Base-by-base conservation (phyloP, 2,888 invertebrate genomes). In the Apamea epomidion region DNA sequence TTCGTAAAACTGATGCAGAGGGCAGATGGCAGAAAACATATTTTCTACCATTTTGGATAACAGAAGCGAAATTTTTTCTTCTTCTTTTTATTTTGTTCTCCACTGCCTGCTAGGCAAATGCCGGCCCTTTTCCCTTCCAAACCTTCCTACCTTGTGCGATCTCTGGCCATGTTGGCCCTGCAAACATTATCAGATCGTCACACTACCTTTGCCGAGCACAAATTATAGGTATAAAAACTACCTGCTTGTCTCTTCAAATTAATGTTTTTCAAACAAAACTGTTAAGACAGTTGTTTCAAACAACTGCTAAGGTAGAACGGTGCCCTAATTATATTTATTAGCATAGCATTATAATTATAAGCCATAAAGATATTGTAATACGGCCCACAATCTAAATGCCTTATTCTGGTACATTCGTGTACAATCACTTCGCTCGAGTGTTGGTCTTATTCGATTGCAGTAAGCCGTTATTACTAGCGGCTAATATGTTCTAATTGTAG, bases 391-490 rank as follows among this genome's bases (percentile, higher is more conserved):
- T 77, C 16, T 37, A 37, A 64, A 58, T 65, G 60, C 4, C 18
- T 72, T 32, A 74, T 74, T 82, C 58, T 76, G 29, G 58, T 21
- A 80, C 25, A 48, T 79, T 67, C 42, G 18, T 73, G 51, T 21
- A 70, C 51, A 72, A 76, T 74, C 74, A 74, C 70, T 71, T n/a
- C 18, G n/a, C 29, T 32, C 25, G 54, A 78, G 48, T 70, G 21
- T 60, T 69, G 54, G 62, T 69, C 54, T 81, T 85, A 85, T 87
- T 76, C 14, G 71, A 80, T 76, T 65, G 67, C 32, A 65, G 14
- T 69, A 71, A 74, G 60, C 16, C 42, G 48, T 37, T 54, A 74
- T 71, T 68, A 58, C 58, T 74, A 76, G 16, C 60, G 18, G 37
- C 14, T 51, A 37, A 16, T 69, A n/a, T 16, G 16, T 78, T 32